Evolutionary conservation across 2,113 vertebrate species (phyloP).

Genomic region (Hemicordylus capensis): DNA sequence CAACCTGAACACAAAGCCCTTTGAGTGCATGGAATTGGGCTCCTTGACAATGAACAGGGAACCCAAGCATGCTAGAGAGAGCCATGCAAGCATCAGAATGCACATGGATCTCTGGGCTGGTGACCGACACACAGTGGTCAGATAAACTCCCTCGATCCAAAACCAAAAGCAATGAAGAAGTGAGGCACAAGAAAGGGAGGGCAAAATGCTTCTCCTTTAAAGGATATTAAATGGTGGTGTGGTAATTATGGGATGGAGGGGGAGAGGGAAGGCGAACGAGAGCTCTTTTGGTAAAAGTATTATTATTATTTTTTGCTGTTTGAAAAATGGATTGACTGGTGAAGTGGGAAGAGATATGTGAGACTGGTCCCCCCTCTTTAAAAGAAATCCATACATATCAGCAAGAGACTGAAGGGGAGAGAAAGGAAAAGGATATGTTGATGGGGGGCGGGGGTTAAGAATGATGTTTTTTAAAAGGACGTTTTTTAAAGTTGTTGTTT

Average conservation of each 20-base stretch:
- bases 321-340: not conserved
- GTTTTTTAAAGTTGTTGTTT: conserved; percentile 41
- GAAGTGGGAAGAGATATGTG: not conserved
- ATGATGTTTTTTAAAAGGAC: conserved; percentile 21
- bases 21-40: not conserved
- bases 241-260: not conserved
- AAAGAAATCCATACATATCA: conserved; percentile 6
- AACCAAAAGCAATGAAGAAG: not conserved
- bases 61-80: not conserved
- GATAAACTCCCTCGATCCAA: conserved; percentile 17
- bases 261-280: not conserved
- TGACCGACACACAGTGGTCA: not conserved
- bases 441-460: not conserved
- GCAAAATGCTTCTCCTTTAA: not conserved
- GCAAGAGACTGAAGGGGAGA: conserved; percentile 10
- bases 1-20: not conserved
- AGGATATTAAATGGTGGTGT: not conserved
- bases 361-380: not conserved
- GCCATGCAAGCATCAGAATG: too few relatives aligned
- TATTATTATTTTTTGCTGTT: not conserved
- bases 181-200: not conserved
- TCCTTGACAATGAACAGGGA: not conserved
- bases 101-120: too few relatives aligned
- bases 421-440: conserved; percentile 21
- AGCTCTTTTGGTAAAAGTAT: not conserved